A percentile compares a stretch with the other conserved stretches of the same genome.
These are phyloP conservation scores for Aricia artaxerxes DNA, from an alignment of 2,888 invertebrate genomes.

Conservation along the genomic window DNA sequence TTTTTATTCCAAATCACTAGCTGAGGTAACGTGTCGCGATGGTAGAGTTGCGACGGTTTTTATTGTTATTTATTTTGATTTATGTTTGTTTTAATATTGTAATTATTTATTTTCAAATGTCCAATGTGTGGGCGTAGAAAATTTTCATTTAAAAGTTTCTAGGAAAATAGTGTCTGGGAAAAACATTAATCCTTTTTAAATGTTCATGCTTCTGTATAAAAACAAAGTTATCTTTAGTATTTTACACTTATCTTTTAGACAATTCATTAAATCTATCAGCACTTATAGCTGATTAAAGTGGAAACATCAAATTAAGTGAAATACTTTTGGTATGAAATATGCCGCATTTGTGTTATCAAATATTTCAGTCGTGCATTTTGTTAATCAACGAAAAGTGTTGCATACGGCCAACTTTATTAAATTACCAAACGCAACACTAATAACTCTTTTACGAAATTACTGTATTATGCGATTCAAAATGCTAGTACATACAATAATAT, in stretches of 20 bases:
- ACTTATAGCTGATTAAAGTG: slow-evolving; percentile 14
- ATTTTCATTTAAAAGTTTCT: neutral
- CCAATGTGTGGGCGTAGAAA: neutral
- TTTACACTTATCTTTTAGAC: neutral
- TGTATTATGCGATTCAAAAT: neutral
- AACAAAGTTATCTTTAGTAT: neutral
- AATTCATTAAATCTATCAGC: slow-evolving; percentile 17
- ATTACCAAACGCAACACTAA: slow-evolving; percentile 23
- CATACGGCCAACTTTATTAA: slow-evolving; percentile 18
- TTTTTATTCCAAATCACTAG: slow-evolving; percentile 24
- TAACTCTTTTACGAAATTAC: slow-evolving; percentile 22
- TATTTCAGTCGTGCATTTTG: slow-evolving; percentile 31
- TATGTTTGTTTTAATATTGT: no score
- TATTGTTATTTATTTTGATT: neutral
- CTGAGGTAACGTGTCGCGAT: neutral
- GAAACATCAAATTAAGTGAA: slow-evolving; percentile 1
- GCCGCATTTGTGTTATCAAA: slow-evolving; percentile 32
- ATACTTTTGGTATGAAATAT: neutral
- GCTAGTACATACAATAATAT: neutral
- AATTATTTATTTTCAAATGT: neutral
- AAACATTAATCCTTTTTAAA: neutral
- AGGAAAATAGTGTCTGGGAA: neutral
- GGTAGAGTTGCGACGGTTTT: neutral
- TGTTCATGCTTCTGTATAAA: neutral
- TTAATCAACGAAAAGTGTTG: slow-evolving; percentile 29